Evolutionary conservation across 1,140 invertebrate genomes (phyloP), one percentile per base, ranked within the genome.

Genomic region (Rhagoletis zephyria): DNA sequence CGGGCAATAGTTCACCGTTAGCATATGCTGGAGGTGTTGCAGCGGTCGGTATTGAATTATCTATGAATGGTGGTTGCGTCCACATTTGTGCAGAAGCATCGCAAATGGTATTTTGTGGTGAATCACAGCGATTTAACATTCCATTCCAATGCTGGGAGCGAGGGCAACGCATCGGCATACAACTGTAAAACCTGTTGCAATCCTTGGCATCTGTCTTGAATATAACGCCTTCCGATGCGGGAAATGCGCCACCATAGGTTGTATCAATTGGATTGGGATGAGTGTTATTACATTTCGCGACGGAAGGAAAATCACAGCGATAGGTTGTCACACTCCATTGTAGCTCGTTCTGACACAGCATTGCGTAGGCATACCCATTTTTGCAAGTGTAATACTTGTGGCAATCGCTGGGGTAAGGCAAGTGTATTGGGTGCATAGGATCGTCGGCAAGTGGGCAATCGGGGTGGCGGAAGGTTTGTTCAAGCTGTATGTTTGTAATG

Each of bases 381-480:
- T 67, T 16, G 59, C 88, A 89, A 14, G 60, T 87, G 51, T 85
- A 88, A 56, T 87, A 89, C 61, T 87, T 89, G 3, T 51, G 61
- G 59, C 88, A 89, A 19, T 89, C 85, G 14, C 14, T 30, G 0
- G 88, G 88, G 51, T 88, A 61, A 16, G 87, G 77, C 64, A 89
- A 64, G 51, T 87, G 64, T n/a, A 63, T 51, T 6, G 85, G 59
- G 16, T 85, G 67, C 42, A 65, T 40, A 14, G 85, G 65, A 87
- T 88, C 90, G 42, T 92, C 90, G 12, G 85, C 85, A 3, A 10
- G 2, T 12, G 91, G 90, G 63, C 87, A 88, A 45, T 86, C 30
- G 19, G 42, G 81, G 48, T 87, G 85, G 6, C n/a, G 40, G 6
- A 88, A 59, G 5, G 86, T 64, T 45, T 74, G 67, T 16, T 74